Base-by-base conservation (phyloP, 2,113 vertebrate species). In the Chaetura pelagica region DNA sequence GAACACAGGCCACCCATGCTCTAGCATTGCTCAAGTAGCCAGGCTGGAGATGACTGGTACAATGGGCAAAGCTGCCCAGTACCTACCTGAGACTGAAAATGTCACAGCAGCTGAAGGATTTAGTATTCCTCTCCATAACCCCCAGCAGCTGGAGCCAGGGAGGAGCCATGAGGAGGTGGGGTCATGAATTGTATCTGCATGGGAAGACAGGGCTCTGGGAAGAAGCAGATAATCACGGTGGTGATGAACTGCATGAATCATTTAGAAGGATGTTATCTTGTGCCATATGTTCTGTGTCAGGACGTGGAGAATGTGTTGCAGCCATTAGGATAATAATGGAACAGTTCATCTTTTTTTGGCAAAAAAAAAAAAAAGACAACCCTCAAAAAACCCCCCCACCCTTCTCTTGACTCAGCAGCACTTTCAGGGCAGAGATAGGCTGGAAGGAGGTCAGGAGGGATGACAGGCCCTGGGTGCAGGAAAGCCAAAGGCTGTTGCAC, bases 201-300 rank as follows among this genome's bases (percentile, higher is more conserved):
- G 38, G 38, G 78, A 61, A 91, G 92, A 13, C 32, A 19, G 0
- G 0, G 67, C 71, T 85, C 42, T 34, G 75, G 71, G 46, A 63
- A 85, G 82, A 35, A 87, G 71, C 69, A 79, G 89, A 83, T 74
- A 80, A 68, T 93, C 9, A 0, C 5, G 4, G 78, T 20, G 63
- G 75, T 73, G 87, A 94, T 83, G 95, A 95, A 91, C 89, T 66
- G 74, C 81, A 85, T 93, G 91, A 96, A 94, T 93, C 82, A 87
- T 93, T 93, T 54, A 93, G 84, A 91, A 63, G 90, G 87, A 89
- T 42, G 81, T 87, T 87, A 87, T 94, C 81, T 73, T 11, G 29
- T 0, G 0, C 96, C 93, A 94, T 96, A 95, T 94, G 95, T 94
- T 93, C 57, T 30, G 54, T 94, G 91, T 93, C 87, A 85, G 77